phyloP scores from a whole-genome alignment of 92 coral and sea anemone genomes.

The Epizoanthus illoricatus region DNA sequence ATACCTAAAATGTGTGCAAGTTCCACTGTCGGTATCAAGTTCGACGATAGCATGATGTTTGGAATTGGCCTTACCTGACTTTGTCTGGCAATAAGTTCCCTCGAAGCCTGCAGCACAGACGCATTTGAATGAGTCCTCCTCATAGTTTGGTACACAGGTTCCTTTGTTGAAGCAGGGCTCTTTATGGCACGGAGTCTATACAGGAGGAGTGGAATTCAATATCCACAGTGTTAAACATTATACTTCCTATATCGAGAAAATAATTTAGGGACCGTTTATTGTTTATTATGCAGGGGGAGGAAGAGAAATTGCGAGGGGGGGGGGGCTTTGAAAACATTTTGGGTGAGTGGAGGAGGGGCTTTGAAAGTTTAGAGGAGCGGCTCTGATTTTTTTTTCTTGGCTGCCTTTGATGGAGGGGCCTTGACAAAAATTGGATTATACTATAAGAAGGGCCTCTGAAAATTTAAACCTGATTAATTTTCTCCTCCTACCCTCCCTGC shows the following conservation, averaged over 20 bases:
- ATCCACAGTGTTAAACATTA: background rate
- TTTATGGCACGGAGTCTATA: background rate
- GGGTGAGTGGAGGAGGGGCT: no score
- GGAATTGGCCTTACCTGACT: background rate
- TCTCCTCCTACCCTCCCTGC: no score
- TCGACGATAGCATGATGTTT: background rate
- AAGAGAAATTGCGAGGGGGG: no score
- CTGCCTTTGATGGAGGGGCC: no score
- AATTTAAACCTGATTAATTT: no score
- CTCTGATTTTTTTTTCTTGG: no score
- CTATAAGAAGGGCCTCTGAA: no score
- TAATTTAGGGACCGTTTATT: background rate
- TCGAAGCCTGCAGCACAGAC: background rate
- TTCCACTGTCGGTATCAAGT: background rate
- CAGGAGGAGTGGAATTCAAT: background rate
- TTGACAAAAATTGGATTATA: no score
- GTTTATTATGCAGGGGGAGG: no score
- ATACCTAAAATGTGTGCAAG: background rate
- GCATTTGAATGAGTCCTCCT: background rate
- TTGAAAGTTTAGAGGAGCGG: no score
- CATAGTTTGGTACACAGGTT: background rate
- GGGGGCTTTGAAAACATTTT: no score
- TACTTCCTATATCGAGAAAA: background rate
- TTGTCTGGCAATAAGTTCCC: background rate
- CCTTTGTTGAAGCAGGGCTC: background rate